These are phyloP conservation scores for Cheirogaleus medius DNA, from an alignment of 2,113 vertebrate species.

Conservation along the genomic window DNA sequence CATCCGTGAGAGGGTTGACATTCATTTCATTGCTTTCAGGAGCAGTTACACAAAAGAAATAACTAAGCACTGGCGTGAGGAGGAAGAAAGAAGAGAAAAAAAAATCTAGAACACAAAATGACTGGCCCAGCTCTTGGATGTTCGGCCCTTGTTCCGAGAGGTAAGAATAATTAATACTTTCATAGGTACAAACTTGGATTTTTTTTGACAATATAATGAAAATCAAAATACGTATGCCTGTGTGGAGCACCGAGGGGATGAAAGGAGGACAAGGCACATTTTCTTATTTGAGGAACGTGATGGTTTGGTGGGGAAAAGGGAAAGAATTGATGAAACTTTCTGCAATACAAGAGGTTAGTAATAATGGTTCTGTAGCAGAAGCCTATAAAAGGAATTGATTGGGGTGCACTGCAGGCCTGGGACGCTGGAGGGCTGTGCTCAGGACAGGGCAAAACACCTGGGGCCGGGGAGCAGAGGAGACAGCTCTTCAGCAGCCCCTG, in stretches of 20 bases:
- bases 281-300: neutral
- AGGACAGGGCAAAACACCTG: neutral
- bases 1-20: neutral
- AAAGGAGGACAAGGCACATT: neutral
- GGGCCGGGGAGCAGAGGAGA: neutral
- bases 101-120: accelerated
- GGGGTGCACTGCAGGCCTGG: neutral
- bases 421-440: accelerated
- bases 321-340: neutral
- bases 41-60: neutral
- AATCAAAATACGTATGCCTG: neutral
- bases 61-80: neutral
- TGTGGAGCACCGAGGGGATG: neutral
- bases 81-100: neutral
- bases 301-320: neutral
- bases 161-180: neutral
- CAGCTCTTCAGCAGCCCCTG: neutral
- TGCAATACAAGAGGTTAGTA: neutral
- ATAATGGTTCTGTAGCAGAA: neutral
- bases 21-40: neutral
- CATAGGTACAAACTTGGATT: neutral
- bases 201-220: neutral
- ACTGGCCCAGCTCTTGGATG: accelerated
- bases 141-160: neutral
- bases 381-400: neutral